Conservation (phyloP, 2,888 invertebrate genomes). For the Monoplex corrugatus region DNA sequence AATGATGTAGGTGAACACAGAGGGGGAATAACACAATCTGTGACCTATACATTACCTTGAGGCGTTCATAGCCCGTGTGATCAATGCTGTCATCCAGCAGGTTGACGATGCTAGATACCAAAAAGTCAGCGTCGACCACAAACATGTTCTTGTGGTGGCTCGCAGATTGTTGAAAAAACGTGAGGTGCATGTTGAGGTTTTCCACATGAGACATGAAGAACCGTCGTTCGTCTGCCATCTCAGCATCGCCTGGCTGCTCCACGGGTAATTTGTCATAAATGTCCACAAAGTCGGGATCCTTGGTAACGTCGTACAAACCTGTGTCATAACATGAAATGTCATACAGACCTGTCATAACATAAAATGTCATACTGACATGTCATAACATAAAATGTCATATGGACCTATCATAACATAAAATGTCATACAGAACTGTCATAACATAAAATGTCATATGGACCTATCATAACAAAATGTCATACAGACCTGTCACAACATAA, state of each 20-base stretch:
- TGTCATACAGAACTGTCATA: no score
- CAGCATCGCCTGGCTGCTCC: conserved; percentile 73
- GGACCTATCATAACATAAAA: neutral
- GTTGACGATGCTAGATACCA: conserved; percentile 74
- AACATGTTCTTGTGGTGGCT: conserved; percentile 75
- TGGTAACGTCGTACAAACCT: conserved; percentile 79
- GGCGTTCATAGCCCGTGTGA: conserved; percentile 76
- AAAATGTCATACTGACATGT: no score
- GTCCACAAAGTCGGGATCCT: conserved; percentile 76
- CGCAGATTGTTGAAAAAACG: conserved; percentile 73
- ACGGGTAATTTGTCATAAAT: conserved; percentile 74
- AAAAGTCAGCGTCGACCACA: conserved; percentile 77
- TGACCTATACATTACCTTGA: conserved; percentile 63
- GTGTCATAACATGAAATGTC: no score
- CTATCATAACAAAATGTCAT: neutral
- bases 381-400: no score
- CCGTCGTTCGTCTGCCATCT: conserved; percentile 75
- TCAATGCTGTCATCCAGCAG: conserved; percentile 77
- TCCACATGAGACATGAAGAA: conserved; percentile 80
- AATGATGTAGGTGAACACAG: neutral
- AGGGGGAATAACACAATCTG: neutral
- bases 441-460: no score
- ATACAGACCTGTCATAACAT: neutral
- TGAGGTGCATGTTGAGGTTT: conserved; percentile 76
- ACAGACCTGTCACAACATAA: no score